Evolutionary conservation across 2,797 vertebrate species (phyloP).

Genomic region (Sebastes variabilis): DNA sequence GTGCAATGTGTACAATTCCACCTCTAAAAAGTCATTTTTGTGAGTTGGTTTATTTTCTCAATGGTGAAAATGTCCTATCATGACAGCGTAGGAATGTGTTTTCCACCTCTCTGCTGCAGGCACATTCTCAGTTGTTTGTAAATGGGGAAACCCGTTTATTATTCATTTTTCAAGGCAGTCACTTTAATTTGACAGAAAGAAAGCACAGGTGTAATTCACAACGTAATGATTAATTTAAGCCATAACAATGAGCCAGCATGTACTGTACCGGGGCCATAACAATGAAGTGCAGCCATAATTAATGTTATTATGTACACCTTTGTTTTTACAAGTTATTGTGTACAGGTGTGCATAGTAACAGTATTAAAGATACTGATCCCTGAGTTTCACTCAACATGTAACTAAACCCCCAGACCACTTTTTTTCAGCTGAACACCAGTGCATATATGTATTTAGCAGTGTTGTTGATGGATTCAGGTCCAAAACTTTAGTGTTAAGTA

Average conservation of each 20-base stretch:
- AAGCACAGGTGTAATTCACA: neutral
- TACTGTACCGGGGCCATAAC: neutral
- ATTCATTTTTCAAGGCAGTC: neutral
- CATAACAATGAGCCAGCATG: neutral
- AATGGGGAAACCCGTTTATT: neutral
- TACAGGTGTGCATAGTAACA: too few relatives aligned
- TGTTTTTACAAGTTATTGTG: neutral
- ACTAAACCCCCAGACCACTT: too few relatives aligned
- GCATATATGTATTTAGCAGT: too few relatives aligned
- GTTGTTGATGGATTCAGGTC: too few relatives aligned
- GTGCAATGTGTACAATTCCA: neutral
- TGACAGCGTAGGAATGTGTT: neutral
- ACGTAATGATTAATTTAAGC: neutral
- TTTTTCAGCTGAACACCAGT: too few relatives aligned
- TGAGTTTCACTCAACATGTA: too few relatives aligned
- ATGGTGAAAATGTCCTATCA: neutral
- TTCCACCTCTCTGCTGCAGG: neutral
- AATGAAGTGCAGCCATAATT: neutral
- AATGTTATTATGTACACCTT: neutral
- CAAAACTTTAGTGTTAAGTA: too few relatives aligned
- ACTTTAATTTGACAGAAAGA: neutral
- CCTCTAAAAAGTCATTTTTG: neutral
- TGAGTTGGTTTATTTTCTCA: neutral
- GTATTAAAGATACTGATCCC: too few relatives aligned
- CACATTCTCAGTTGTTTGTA: neutral